Base-by-base conservation (phyloP, 2,888 invertebrate species). In the Yponomeuta cagnagella region DNA sequence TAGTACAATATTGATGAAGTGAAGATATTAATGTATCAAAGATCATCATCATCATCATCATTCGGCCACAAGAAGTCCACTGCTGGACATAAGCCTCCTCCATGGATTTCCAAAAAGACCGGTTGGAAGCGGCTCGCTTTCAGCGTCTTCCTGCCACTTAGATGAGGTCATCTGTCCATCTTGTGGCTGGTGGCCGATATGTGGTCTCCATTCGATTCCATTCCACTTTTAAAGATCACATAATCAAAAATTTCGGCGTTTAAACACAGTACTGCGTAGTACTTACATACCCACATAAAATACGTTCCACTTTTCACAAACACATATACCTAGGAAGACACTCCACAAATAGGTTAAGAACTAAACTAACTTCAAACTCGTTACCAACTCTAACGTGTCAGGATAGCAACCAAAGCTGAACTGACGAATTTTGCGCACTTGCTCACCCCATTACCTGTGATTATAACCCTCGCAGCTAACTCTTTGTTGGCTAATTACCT, bases 401-500 rank as follows among this genome's bases (percentile, higher is more conserved):
- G 15, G 52, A 5, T 58, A 58, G 12, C 52, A 58, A 81, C 79
- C 76, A 79, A 84, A 82, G 72, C 72, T 75, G 73, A 72, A 89
- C 89, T 89, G 88, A 82, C 78, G 74, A 74, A 75, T 79, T 78
- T 79, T 73, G 75, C 75, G 75, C 80, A 83, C 82, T 80, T 77
- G 76, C 79, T 12, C n/a, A 12, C 77, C 77, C 76, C 80, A 83
- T 84, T 85, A 85, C 85, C 82, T 82, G 86, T 87, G 81, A 90
- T 91, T 81, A 91, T 88, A 83, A 80, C 83, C 77, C 75, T 33
- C 8, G 69, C 69, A 9, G n/a, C 10, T 9, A n/a, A 48, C 80
- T 58, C 80, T 83, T 90, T 90, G 87, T 89, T 75, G 73, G 70
- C 73, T 86, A 90, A 90, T 90, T 86, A 87, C 86, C 77, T 85